Conservation (phyloP, 2,797 vertebrate species). For the Sebastes nivosus region DNA sequence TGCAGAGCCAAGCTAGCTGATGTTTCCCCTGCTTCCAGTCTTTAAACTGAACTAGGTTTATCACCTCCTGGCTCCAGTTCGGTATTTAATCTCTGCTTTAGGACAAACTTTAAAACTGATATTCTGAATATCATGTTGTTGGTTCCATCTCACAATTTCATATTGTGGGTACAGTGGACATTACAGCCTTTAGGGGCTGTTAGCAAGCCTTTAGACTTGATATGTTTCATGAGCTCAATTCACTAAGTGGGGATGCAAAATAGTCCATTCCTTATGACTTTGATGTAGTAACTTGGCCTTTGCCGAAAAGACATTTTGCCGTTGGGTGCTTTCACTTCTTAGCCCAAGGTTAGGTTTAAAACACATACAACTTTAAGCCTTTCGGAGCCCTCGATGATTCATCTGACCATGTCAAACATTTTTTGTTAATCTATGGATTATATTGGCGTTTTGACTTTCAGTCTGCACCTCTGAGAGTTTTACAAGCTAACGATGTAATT, state of each 20-base stretch:
- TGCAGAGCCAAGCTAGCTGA: neutral
- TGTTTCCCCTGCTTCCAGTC: neutral
- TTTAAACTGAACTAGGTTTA: neutral
- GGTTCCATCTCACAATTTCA: neutral
- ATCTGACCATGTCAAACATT: neutral
- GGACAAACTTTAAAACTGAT: neutral
- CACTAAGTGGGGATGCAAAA: neutral
- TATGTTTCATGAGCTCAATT: neutral
- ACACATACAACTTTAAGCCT: neutral
- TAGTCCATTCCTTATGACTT: neutral
- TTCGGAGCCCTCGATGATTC: neutral
- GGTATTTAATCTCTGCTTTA: neutral
- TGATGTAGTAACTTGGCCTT: neutral
- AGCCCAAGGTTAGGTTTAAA: neutral
- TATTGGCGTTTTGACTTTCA: neutral
- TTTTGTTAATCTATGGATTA: neutral
- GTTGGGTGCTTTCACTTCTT: neutral
- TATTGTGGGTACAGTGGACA: neutral
- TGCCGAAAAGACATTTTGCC: accelerated
- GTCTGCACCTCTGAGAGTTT: neutral
- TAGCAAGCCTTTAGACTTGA: neutral
- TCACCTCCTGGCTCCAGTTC: accelerated
- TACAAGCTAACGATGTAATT: neutral
- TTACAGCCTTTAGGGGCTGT: no score
- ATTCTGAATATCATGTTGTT: neutral